These are phyloP conservation scores for Glyphotaelius pellucidus DNA, from an alignment of 2,888 invertebrate species.

Conservation along the genomic window DNA sequence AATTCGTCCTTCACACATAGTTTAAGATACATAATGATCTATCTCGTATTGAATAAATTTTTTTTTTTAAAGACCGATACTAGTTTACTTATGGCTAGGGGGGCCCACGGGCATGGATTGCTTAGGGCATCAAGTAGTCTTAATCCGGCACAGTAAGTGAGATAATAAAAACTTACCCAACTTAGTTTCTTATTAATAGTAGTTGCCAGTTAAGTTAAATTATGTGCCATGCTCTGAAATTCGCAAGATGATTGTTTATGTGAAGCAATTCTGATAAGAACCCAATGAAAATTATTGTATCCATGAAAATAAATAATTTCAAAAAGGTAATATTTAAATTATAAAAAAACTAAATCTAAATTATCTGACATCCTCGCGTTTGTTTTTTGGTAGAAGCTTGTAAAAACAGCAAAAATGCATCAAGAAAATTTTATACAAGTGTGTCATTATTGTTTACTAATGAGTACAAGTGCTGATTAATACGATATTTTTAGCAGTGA, in stretches of 20 bases:
- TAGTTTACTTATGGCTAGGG: no score
- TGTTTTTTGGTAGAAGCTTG: neutral
- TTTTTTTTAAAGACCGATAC: no score
- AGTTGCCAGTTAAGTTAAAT: neutral
- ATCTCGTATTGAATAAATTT: no score
- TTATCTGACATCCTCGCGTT: neutral
- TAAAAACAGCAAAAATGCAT: neutral
- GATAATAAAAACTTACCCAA: neutral
- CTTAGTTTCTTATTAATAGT: neutral
- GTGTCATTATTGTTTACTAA: slow-evolving; percentile 2
- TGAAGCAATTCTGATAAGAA: neutral
- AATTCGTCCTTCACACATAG: no score
- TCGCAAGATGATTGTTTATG: neutral
- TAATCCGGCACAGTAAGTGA: no score
- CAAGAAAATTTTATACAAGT: neutral
- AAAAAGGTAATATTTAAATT: neutral
- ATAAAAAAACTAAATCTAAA: neutral
- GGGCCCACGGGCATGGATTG: no score
- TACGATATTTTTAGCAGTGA: neutral
- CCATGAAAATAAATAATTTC: neutral
- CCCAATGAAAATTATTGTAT: neutral
- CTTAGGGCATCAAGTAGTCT: no score
- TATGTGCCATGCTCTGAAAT: neutral
- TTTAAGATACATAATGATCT: no score
- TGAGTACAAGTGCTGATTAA: neutral